Conservation (phyloP, 1,140 invertebrate genomes). For the Cataglyphis hispanica region DNA sequence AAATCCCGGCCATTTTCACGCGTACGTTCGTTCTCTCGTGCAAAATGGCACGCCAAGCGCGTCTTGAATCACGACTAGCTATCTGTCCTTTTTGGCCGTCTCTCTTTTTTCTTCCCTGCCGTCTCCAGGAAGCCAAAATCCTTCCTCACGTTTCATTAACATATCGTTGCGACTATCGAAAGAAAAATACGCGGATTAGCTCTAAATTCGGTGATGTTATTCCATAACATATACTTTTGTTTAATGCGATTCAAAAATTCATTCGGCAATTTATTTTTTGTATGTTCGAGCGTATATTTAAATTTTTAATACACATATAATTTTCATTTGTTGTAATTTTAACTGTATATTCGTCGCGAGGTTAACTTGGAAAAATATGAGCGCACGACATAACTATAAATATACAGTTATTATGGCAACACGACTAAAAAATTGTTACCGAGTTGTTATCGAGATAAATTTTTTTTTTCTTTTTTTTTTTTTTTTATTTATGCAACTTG, state of each 20-base stretch:
- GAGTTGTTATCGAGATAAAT: conserved; percentile 7
- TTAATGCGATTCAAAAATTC: not conserved
- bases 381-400: conserved; percentile 6
- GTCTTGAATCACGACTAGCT: conserved; percentile 47
- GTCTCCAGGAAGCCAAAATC: not conserved
- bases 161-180: not conserved
- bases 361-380: not conserved
- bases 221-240: not conserved
- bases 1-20: conserved; percentile 63
- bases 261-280: not conserved
- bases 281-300: not conserved
- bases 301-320: conserved; percentile 20
- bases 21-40: not conserved
- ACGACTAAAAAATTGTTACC: conserved; percentile 29
- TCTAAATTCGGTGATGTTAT: conserved; percentile 8
- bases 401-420: conserved; percentile 6
- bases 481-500: conserved; percentile 8
- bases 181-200: not conserved
- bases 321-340: conserved; percentile 19
- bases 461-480: conserved; percentile 8
- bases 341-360: not conserved
- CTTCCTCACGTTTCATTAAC: conserved; percentile 27
- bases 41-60: conserved; percentile 3
- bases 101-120: not conserved
- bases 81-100: conserved; percentile 23